Evolutionary conservation across 2,113 vertebrate genomes (phyloP).

Genomic region (Strigops habroptila): DNA sequence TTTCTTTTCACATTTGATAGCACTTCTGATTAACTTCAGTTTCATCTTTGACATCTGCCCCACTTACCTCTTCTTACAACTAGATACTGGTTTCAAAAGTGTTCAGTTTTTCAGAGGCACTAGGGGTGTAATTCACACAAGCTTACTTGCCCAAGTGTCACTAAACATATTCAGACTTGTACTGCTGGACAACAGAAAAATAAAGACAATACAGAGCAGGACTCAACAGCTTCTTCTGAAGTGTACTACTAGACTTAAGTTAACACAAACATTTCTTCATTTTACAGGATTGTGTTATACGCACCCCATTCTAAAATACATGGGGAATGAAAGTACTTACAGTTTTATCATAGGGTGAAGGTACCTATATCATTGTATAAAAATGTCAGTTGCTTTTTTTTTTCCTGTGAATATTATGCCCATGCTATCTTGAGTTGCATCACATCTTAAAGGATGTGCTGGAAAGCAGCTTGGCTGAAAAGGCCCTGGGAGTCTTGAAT

Average conservation of each 20-base stretch:
- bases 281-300: neutral
- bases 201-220: neutral
- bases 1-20: neutral
- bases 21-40: neutral
- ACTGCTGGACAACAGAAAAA: neutral
- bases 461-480: neutral
- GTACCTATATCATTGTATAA: neutral
- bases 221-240: neutral
- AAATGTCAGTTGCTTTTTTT: neutral
- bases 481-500: neutral
- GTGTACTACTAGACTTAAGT: neutral
- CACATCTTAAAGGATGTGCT: neutral
- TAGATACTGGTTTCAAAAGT: neutral
- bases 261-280: neutral
- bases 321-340: neutral
- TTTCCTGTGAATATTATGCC: neutral
- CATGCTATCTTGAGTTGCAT: neutral
- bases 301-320: neutral
- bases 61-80: neutral
- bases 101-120: neutral
- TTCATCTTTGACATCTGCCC: neutral
- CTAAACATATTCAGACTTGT: neutral
- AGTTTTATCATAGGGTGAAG: neutral
- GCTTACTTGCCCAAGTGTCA: neutral
- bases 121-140: neutral